A percentile compares a stretch with the other conserved stretches of the same genome.
phyloP scores from a whole-genome alignment of 2,888 invertebrate species.

The Augochlorella aurata region DNA sequence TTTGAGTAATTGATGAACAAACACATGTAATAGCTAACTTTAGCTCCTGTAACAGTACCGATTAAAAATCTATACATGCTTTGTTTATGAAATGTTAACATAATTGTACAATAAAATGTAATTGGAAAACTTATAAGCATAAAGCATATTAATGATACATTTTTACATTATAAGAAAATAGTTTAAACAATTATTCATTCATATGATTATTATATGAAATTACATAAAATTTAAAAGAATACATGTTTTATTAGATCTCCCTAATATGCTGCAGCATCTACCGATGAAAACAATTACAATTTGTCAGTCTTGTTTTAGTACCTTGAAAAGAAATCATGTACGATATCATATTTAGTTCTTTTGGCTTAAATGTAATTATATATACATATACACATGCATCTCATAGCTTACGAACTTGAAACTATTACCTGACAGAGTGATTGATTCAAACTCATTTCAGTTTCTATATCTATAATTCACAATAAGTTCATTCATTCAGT shows the following conservation, averaged over 20 bases:
- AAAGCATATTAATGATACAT: neutral
- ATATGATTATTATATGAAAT: neutral
- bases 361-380: conserved; percentile 31
- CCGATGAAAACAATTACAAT: conserved; percentile 31
- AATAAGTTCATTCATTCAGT: conserved; percentile 33
- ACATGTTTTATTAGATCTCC: conserved; percentile 1
- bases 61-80: conserved; percentile 29
- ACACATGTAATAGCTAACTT: conserved; percentile 29
- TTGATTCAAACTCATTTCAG: conserved; percentile 5
- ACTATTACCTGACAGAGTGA: conserved; percentile 19
- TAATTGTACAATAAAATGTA: conserved; percentile 1
- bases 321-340: conserved; percentile 32
- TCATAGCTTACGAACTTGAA: conserved; percentile 21
- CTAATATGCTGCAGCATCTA: conserved; percentile 17
- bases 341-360: conserved; percentile 18
- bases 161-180: neutral
- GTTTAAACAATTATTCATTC: neutral
- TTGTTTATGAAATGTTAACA: conserved; percentile 4
- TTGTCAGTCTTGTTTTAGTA: conserved; percentile 51
- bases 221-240: neutral
- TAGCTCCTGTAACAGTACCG: conserved; percentile 25
- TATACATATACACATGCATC: conserved; percentile 17
- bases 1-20: conserved; percentile 29
- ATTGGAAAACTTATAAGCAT: neutral
- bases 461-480: conserved; percentile 13